These are phyloP conservation scores for Microcebus jonahi DNA, from an alignment of 2,113 vertebrate species.

Conservation along the genomic window DNA sequence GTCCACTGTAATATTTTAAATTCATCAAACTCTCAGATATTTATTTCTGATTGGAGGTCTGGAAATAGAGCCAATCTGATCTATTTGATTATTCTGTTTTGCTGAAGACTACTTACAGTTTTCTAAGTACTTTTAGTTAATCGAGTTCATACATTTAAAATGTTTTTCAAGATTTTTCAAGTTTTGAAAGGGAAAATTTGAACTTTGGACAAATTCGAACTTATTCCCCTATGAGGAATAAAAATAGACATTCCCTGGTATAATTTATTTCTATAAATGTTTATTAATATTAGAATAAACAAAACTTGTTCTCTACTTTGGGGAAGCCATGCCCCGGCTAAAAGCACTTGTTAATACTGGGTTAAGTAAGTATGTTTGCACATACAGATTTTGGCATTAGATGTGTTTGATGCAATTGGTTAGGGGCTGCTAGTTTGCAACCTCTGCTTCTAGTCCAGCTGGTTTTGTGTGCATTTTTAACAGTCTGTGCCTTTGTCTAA, in stretches of 20 bases:
- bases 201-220: conserved; percentile 29
- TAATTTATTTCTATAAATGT: conserved; percentile 20
- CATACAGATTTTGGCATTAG: not conserved
- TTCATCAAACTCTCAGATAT: not conserved
- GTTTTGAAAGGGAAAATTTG: conserved; percentile 39
- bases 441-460: not conserved
- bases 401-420: not conserved
- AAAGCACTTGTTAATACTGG: not conserved
- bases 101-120: not conserved
- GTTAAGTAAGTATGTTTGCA: not conserved
- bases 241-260: not conserved
- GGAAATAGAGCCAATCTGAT: not conserved
- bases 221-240: not conserved
- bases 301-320: not conserved
- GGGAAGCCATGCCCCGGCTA: not conserved
- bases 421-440: not conserved
- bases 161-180: conserved; percentile 29
- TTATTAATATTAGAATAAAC: not conserved
- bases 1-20: not conserved
- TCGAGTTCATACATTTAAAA: not conserved
- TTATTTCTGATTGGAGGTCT: not conserved
- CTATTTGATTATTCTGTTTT: conserved; percentile 1
- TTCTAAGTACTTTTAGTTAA: conserved; percentile 8
- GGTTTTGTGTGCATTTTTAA: conserved; percentile 37
- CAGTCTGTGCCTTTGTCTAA: not conserved